Evolutionary conservation across 2,888 invertebrate species (phyloP), one percentile per base, ranked within the genome.

Genomic region (Calameuta filiformis): DNA sequence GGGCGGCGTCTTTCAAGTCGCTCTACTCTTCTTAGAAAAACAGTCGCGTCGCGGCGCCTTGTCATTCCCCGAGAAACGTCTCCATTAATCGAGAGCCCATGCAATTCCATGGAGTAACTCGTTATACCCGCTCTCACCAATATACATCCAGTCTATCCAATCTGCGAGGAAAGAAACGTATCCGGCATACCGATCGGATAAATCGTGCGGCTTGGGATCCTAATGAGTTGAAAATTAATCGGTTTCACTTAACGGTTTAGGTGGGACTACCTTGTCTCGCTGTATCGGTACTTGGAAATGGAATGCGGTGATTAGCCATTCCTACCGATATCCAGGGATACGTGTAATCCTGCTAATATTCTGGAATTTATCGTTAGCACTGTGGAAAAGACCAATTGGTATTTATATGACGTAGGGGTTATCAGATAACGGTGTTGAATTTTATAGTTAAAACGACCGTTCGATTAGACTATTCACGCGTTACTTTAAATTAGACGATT

Each of bases 21-120:
- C 78, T 85, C 85, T 82, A 85, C 82, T 81, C 81, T 80, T 80
- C 79, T 85, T 81, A 85, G 85, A 83, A 85, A 85, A 85, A 85
- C 85, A 71, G 71, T 34, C 69, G 69, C 77, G 74, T 74, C 77
- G 77, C 77, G 77, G 77, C 77, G 77, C 73, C 77, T 77, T 73
- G 73, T 73, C 77, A 73, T 37, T 77, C 77, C 74, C 30, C 56
- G 56, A 56, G 68, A 77, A 75, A 77, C 69, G 77, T 77, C 77
- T 77, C 73, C 77, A 77, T 77, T 77, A 77, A 56, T 56, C 56
- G 56, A 56, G 56, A 56, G 23, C 56, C 56, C 56, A 56, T 56
- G 56, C 56, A 23, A 56, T 56, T 56, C 56, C 56, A 56, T 23
- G 56, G 56, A 56, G 56, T 56, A 56, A 56, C 56, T 56, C 56